These are phyloP conservation scores for Micoletzkya japonica DNA, from an alignment of 2,888 invertebrate species.

Conservation along the genomic window DNA sequence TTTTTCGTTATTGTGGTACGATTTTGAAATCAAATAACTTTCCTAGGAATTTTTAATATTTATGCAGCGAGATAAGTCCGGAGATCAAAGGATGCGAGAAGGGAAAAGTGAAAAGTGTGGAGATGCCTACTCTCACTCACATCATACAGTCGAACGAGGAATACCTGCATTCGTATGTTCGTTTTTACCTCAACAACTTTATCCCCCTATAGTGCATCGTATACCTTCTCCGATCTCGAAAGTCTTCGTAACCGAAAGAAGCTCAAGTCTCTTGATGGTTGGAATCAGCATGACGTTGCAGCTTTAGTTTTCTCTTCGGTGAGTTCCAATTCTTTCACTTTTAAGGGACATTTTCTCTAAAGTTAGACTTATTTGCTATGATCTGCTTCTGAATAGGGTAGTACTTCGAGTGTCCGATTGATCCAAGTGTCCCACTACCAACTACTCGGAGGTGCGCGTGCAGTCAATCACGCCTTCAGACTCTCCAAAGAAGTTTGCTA, in stretches of 20 bases:
- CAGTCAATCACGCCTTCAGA: slow-evolving; percentile 25
- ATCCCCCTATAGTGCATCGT: neutral
- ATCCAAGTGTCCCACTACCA: slow-evolving; percentile 17
- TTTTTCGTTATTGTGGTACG: neutral
- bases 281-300: neutral
- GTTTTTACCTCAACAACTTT: neutral
- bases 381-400: neutral
- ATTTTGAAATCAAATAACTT: neutral
- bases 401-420: neutral
- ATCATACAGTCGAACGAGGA: slow-evolving; percentile 13
- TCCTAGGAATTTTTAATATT: no score
- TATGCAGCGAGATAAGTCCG: neutral
- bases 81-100: neutral
- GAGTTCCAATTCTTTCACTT: neutral
- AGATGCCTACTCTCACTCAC: slow-evolving; percentile 10
- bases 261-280: neutral
- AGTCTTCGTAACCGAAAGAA: neutral
- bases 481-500: neutral
- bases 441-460: slow-evolving; percentile 19
- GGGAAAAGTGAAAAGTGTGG: neutral
- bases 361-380: neutral
- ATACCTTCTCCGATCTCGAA: neutral
- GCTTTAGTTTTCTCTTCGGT: slow-evolving; percentile 7
- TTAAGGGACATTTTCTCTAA: neutral
- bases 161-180: slow-evolving; percentile 12